phyloP scores from a whole-genome alignment of 2,888 invertebrate species.

The Xylocampa areola region DNA sequence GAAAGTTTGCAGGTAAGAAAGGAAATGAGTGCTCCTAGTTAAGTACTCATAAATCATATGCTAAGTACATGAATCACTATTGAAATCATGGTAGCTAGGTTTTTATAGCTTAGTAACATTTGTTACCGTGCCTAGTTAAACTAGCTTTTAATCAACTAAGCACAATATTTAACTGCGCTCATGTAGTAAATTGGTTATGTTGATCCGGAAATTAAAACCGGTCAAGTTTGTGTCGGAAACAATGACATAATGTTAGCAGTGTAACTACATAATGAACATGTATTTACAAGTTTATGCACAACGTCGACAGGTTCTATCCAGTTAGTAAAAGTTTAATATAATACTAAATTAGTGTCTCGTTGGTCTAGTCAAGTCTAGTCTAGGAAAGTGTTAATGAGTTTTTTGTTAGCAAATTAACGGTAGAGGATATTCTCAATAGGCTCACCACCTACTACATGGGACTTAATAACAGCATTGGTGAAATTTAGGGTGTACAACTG shows the following conservation, averaged over 20 bases:
- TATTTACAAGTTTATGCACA: too few relatives aligned
- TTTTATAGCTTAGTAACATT: slow-evolving; percentile 35
- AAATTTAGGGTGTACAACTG: too few relatives aligned
- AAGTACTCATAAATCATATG: slow-evolving; percentile 39
- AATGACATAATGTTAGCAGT: neutral
- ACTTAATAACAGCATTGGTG: too few relatives aligned
- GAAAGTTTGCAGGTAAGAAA: neutral
- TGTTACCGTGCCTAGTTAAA: slow-evolving; percentile 22
- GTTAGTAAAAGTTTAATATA: slow-evolving; percentile 1
- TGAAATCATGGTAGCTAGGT: slow-evolving; percentile 14
- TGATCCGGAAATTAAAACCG: slow-evolving; percentile 40
- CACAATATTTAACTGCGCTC: slow-evolving; percentile 34
- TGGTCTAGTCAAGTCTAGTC: too few relatives aligned
- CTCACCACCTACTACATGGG: too few relatives aligned
- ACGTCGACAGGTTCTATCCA: too few relatives aligned
- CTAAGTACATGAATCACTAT: slow-evolving; percentile 20
- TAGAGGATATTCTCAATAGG: too few relatives aligned
- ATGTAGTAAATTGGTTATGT: slow-evolving; percentile 26
- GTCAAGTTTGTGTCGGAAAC: neutral
- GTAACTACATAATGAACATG: too few relatives aligned
- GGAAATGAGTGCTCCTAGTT: slow-evolving; percentile 19
- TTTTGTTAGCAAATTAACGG: too few relatives aligned
- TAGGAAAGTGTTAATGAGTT: too few relatives aligned
- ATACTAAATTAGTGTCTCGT: too few relatives aligned
- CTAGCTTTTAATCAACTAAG: slow-evolving; percentile 45